Percentiles rank a stretch among this genome's conserved stretches.
Conservation (phyloP, 2,797 vertebrate genomes). For the Tachyglossus aculeatus region DNA sequence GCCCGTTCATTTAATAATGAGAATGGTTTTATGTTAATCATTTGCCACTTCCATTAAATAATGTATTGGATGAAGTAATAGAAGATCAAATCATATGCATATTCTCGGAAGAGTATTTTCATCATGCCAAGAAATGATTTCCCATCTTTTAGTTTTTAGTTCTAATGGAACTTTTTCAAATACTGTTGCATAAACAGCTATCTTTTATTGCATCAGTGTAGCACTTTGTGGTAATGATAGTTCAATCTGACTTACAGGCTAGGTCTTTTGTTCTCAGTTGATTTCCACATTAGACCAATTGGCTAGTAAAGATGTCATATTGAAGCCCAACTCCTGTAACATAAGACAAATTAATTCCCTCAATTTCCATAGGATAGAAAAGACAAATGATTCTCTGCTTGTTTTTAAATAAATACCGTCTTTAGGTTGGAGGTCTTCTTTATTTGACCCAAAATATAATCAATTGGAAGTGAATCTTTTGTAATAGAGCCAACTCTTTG, state of each 20-base stretch:
- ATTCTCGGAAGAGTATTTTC: conserved; percentile 37
- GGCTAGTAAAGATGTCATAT: conserved; percentile 55
- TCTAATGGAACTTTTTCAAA: conserved; percentile 58
- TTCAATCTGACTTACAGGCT: conserved; percentile 42
- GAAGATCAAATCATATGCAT: conserved; percentile 46
- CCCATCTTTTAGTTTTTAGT: conserved; percentile 20
- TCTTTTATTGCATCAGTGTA: conserved; percentile 49
- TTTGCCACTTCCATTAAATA: conserved; percentile 5
- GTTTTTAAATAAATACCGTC: conserved; percentile 48
- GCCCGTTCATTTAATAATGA: background rate
- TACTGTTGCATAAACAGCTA: conserved; percentile 46
- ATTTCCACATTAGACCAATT: conserved; percentile 57
- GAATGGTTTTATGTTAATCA: background rate
- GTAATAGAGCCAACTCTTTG: conserved; percentile 32
- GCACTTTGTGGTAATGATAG: conserved; percentile 40
- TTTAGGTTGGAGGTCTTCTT: conserved; percentile 58
- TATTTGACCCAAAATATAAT: conserved; percentile 53
- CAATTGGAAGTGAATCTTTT: conserved; percentile 44
- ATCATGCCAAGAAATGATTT: conserved; percentile 54
- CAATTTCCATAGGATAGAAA: conserved; percentile 53
- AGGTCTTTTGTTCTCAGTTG: conserved; percentile 56
- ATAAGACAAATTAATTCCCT: conserved; percentile 63
- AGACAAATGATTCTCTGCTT: conserved; percentile 53
- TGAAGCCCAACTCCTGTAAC: conserved; percentile 37
- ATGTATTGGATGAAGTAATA: conserved; percentile 30